A percentile compares a stretch with the other conserved stretches of the same genome.
phyloP scores from a whole-genome alignment of 2,888 invertebrate species.

The Brenthis ino region DNA sequence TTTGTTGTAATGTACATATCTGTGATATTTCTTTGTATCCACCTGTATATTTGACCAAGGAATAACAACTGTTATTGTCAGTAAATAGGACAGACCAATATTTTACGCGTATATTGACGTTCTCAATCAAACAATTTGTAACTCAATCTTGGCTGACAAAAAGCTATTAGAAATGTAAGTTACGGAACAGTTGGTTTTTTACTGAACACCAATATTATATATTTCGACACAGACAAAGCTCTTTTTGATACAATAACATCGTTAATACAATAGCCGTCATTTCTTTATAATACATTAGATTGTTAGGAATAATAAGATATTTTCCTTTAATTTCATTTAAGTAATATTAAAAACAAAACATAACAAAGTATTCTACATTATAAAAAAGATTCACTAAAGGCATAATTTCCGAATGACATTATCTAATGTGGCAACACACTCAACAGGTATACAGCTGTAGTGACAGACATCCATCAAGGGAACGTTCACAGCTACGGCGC shows the following conservation, averaged over 20 bases:
- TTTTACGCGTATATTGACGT: too few relatives aligned
- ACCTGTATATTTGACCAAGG: neutral
- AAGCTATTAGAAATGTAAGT: too few relatives aligned
- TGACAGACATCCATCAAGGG: slow-evolving; percentile 55
- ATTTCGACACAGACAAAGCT: too few relatives aligned
- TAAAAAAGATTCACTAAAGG: neutral
- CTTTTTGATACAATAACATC: too few relatives aligned
- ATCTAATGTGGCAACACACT: slow-evolving; percentile 58
- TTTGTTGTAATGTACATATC: neutral
- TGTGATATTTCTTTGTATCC: neutral
- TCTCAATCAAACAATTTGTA: too few relatives aligned
- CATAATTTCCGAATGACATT: slow-evolving; percentile 34
- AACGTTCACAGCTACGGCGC: slow-evolving; percentile 42
- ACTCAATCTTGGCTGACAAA: too few relatives aligned
- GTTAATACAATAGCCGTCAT: too few relatives aligned
- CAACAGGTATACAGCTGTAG: slow-evolving; percentile 67
- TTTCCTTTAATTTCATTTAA: too few relatives aligned
- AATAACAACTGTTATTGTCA: neutral
- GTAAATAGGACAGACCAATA: neutral
- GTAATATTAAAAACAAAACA: neutral
- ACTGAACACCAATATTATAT: too few relatives aligned
- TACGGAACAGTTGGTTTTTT: too few relatives aligned
- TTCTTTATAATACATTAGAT: too few relatives aligned
- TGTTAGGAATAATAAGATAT: too few relatives aligned
- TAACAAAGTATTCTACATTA: neutral